Base-by-base conservation (phyloP, 2,113 vertebrate species). In the Antennarius striatus region DNA sequence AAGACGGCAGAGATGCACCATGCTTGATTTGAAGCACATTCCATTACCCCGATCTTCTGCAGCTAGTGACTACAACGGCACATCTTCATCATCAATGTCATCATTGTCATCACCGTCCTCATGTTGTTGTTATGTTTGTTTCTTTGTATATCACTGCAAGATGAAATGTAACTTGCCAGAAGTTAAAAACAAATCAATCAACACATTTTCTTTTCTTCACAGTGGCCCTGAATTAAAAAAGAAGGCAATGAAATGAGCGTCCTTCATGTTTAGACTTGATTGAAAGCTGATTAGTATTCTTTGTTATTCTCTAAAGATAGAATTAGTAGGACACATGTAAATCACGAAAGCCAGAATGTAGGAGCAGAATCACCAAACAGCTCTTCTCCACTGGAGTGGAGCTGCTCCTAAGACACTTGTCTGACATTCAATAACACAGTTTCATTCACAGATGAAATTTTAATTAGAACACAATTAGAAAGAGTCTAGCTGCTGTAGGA, bases 401-500 rank as follows among this genome's bases (percentile, higher is more conserved):
- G 66, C 46, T 36, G 70, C 70, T 88, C 80, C 83, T 73, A 49
- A 77, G 83, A 86, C 82, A 77, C 83, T 90, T 91, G 85, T 92
- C 85, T 84, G 84, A 91, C 90, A 92, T 89, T 83, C 87, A 73
- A 76, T 61, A 73, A 88, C 85, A 71, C 73, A 15, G 64, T 76
- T 87, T 47, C 69, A 71, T 77, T 89, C 81, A 65, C 63, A 89
- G 81, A 89, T 87, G 56, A 91, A 86, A 90, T 91, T 90, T 90
- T 90, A 90, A 91, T 93, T 90, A 89, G 87, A 90, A 83, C 60
- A 72, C 89, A 90, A 91, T 92, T 90, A 91, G 82, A 63, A 3
- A 3, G 58, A 82, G 74, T 71, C 48, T 54, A 53, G 66, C 71
- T 56, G 62, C 64, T 64, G 17, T 17, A 32, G 60, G 63, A 59